These are phyloP conservation scores for Catharus ustulatus DNA, from an alignment of 2,797 vertebrate genomes.

Conservation along the genomic window DNA sequence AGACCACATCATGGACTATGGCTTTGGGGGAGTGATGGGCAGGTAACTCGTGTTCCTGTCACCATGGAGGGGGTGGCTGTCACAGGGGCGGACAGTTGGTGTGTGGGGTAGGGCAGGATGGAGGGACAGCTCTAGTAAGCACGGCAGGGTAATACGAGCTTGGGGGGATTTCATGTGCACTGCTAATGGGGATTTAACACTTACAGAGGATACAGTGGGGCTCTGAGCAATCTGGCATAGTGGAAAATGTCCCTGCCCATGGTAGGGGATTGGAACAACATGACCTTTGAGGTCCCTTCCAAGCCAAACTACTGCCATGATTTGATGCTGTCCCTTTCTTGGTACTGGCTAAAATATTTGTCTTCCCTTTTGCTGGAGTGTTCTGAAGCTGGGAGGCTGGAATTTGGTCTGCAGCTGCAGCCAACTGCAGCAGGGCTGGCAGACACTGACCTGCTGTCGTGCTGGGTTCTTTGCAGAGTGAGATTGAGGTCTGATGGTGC, in stretches of 20 bases:
- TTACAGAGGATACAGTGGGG: not conserved
- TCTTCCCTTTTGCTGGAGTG: not conserved
- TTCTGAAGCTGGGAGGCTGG: not conserved
- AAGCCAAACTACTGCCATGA: not conserved
- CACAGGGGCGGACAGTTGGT: not conserved
- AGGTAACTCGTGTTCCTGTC: slow-evolving; percentile 74
- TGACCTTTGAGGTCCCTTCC: not conserved
- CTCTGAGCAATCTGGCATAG: not conserved
- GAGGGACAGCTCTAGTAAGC: not conserved
- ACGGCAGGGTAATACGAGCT: not conserved
- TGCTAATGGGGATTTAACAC: not conserved
- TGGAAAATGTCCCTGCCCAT: not conserved
- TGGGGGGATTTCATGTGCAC: not conserved
- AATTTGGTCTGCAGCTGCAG: not conserved
- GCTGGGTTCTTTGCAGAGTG: slow-evolving; percentile 78
- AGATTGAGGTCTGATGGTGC: slow-evolving; percentile 91
- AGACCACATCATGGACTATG: slow-evolving; percentile 87
- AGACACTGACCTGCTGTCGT: not conserved
- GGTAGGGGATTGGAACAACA: not conserved
- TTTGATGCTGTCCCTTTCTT: not conserved
- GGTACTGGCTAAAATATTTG: not conserved
- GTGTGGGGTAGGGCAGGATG: not conserved
- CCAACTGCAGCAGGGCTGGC: not conserved
- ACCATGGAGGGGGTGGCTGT: accelerated
- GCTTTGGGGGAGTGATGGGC: slow-evolving; percentile 87